Evolutionary conservation across 2,113 vertebrate genomes (phyloP).

Genomic region (Urocynchramus pylzowi): DNA sequence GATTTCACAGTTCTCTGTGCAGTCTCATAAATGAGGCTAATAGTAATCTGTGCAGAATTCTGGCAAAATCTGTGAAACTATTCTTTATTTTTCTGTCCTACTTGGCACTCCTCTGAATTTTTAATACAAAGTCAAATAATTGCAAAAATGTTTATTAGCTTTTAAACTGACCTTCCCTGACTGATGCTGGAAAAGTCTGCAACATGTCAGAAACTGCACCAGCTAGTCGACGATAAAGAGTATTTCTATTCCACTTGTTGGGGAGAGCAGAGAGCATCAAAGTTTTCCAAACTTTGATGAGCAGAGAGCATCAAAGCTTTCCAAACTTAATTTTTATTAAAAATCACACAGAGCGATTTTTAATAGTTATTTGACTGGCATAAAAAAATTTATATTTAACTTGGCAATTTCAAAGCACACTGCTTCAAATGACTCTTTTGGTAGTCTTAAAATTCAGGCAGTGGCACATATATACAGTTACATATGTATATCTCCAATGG

Average conservation of each 20-base stretch:
- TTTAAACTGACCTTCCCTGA: conserved; percentile 47
- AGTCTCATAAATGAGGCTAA: conserved; percentile 63
- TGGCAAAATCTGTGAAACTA: conserved; percentile 65
- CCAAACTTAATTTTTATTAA: too few species aligned
- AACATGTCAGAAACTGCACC: neutral
- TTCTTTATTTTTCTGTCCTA: conserved; percentile 55
- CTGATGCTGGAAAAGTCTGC: conserved; percentile 10
- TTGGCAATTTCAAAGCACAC: neutral
- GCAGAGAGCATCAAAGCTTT: neutral
- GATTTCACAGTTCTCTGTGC: conserved; percentile 58
- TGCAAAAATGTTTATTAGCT: conserved; percentile 60
- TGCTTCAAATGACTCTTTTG: neutral
- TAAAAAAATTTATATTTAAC: neutral
- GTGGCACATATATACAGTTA: neutral
- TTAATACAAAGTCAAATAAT: conserved; percentile 51
- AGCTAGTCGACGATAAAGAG: neutral
- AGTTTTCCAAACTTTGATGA: neutral
- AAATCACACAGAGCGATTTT: neutral
- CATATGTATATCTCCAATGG: neutral
- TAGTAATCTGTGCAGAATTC: conserved; percentile 54
- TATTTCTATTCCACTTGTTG: neutral
- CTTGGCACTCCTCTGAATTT: conserved; percentile 24
- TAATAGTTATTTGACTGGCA: neutral
- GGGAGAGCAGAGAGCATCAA: neutral
- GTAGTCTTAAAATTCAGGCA: neutral